Conservation (phyloP, 2,888 invertebrate genomes). For the Pollenia angustigena region DNA sequence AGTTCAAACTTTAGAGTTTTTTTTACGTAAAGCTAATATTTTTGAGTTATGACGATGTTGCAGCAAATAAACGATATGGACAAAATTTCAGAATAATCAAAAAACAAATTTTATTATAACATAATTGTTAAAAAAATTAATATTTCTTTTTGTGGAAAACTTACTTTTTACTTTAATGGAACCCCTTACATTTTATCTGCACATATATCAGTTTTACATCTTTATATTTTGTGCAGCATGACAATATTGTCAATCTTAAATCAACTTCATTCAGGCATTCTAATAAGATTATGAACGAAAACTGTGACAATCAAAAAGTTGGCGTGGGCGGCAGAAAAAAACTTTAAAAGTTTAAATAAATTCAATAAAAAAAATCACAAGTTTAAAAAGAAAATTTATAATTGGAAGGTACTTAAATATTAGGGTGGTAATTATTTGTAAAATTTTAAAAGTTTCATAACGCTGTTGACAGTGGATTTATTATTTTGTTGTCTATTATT, state of each 20-base stretch:
- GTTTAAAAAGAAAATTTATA: conserved; percentile 41
- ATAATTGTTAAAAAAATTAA: no score
- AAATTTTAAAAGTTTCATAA: neutral
- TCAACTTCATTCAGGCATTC: conserved; percentile 66
- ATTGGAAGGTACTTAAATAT: conserved; percentile 29
- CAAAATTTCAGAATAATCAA: no score
- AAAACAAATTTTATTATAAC: no score
- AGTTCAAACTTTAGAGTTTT: no score
- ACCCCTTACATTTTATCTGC: conserved; percentile 25
- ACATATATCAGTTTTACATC: conserved; percentile 20
- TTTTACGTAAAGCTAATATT: no score
- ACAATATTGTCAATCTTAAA: conserved; percentile 67
- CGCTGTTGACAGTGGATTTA: no score
- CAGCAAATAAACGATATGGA: no score
- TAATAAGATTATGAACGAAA: conserved; percentile 58
- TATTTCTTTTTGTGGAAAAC: no score
- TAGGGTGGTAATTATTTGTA: neutral
- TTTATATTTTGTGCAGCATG: conserved; percentile 54
- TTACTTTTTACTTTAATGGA: neutral
- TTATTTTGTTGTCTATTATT: no score
- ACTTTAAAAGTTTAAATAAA: conserved; percentile 3
- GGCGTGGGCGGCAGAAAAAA: conserved; percentile 42
- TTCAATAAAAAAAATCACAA: neutral
- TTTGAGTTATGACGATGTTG: no score
- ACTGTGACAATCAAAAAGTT: conserved; percentile 43